phyloP scores from a whole-genome alignment of 2,113 vertebrate genomes.

The Poeciliopsis retropinna region DNA sequence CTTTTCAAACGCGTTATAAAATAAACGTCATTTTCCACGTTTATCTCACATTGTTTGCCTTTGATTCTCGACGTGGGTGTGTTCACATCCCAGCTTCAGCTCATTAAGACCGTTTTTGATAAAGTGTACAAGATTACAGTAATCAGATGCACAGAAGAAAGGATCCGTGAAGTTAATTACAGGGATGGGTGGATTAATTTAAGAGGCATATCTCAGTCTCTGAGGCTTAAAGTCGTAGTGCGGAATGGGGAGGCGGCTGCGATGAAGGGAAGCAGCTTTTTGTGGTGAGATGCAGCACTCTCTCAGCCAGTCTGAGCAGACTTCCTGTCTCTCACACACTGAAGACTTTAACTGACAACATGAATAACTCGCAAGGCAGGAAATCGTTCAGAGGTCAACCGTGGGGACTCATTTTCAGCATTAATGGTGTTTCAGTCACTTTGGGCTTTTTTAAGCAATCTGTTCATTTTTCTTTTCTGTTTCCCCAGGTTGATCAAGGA shows the following conservation, averaged over 20 bases:
- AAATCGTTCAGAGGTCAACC: background rate
- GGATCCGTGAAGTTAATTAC: background rate
- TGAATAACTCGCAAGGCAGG: slow-evolving; percentile 8
- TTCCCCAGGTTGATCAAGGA: slow-evolving; percentile 53
- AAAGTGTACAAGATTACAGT: background rate
- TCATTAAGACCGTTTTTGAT: background rate
- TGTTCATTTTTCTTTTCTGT: too few relatives aligned
- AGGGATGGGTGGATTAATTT: background rate
- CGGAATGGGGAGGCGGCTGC: slow-evolving; percentile 10
- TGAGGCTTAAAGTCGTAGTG: background rate
- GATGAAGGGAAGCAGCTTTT: slow-evolving; percentile 39
- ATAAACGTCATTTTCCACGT: background rate
- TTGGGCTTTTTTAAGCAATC: too few relatives aligned
- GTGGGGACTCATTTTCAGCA: background rate
- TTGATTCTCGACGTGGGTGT: slow-evolving; percentile 11
- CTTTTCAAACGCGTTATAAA: background rate
- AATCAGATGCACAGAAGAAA: background rate
- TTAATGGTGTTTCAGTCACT: background rate
- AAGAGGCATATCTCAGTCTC: background rate
- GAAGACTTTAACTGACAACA: background rate
- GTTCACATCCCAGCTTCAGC: slow-evolving; percentile 9
- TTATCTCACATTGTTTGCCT: background rate
- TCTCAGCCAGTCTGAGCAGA: slow-evolving; percentile 42
- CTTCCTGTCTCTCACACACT: slow-evolving; percentile 66
- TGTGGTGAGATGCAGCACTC: slow-evolving; percentile 46